Evolutionary conservation across 2,888 invertebrate genomes (phyloP), one percentile per base, ranked within the genome.

Genomic region (Trichogramma dendrolimi): DNA sequence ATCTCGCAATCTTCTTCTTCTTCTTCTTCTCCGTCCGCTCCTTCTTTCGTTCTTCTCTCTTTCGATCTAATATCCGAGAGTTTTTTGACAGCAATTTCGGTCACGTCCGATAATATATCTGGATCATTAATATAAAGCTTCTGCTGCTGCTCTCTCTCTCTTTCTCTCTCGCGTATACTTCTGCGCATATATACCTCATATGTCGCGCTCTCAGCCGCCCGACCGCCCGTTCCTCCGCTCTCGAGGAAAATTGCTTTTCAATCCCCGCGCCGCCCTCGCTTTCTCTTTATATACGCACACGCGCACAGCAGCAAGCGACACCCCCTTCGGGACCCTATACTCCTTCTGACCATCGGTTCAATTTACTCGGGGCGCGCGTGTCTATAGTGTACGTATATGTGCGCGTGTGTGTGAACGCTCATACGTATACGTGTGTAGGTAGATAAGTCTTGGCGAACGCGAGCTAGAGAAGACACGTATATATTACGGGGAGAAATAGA

Each of bases 11-110:
- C 78, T 78, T 73, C 27, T 27, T 27, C 3, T 27, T 27, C 27
- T 27, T 27, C 27, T n/a, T n/a, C n/a, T n/a, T n/a, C n/a, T 27
- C 27, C 27, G 1, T 2, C 27, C 27, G 27, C 27, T 27, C 27
- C 27, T 27, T 27, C 27, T 27, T 27, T 27, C 27, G 27, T 27
- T 27, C 27, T 27, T 27, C 27, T 27, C 27, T 27, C 27, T 74
- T 76, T 76, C 77, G 77, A 78, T 79, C 78, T 78, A 79, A 79
- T 79, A 79, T 79, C 79, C 78, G 78, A 78, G 27, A 27, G 75
- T 78, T 79, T 79, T 79, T 79, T 79, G 79, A 79, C 79, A 78
- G 79, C 79, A 79, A 79, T 79, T 79, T 79, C 78, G 79, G 79
- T 79, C 79, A 79, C 79, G 79, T 79, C 79, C 78, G 78, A 79